phyloP scores from a whole-genome alignment of 2,797 vertebrate genomes.

The Acrossocheilus fasciatus region DNA sequence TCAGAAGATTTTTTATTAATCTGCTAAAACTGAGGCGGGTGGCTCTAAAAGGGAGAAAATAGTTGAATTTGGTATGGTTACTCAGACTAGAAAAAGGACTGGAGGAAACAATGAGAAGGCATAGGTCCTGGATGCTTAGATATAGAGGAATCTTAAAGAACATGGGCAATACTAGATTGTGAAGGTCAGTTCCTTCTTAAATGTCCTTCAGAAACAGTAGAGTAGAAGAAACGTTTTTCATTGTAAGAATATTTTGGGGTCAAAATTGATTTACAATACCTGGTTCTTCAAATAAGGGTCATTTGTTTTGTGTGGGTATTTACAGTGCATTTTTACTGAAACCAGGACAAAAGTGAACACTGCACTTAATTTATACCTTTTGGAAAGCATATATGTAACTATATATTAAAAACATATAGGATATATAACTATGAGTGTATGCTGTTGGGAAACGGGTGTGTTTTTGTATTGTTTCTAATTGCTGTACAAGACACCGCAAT shows the following conservation, averaged over 20 bases:
- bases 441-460: conserved; percentile 14
- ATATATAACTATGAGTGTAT: not conserved
- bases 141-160: not conserved
- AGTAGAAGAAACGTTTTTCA: not conserved
- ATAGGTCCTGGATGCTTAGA: not conserved
- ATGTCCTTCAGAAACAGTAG: not conserved
- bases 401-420: not conserved
- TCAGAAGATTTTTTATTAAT: not conserved
- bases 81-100: not conserved
- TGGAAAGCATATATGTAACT: not conserved
- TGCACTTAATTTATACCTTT: not conserved
- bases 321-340: not conserved
- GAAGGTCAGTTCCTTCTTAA: not conserved
- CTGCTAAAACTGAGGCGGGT: not conserved
- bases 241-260: not conserved
- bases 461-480: conserved; percentile 35
- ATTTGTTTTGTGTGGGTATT: conserved; percentile 1
- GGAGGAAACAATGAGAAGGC: not conserved
- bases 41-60: not conserved
- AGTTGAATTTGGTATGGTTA: not conserved
- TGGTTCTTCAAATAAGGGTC: not conserved
- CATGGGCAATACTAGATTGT: not conserved
- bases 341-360: not conserved
- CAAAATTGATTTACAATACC: not conserved
- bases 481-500: conserved; percentile 25